Percentiles rank a stretch among this genome's conserved stretches.
These are phyloP conservation scores for Plusia festucae DNA, from an alignment of 2,888 invertebrate genomes.

Conservation along the genomic window DNA sequence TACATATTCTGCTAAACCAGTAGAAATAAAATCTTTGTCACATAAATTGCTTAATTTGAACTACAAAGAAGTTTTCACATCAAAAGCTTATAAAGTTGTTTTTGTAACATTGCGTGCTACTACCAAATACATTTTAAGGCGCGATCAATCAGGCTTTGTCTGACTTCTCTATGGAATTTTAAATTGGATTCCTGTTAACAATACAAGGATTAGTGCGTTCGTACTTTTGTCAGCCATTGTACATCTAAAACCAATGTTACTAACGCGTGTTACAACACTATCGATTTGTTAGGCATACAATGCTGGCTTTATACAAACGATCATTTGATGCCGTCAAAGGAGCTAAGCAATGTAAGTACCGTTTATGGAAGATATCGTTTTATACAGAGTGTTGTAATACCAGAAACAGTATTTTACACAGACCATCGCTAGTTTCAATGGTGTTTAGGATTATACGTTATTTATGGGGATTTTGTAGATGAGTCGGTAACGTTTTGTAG, in stretches of 20 bases:
- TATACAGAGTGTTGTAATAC: constrained; percentile 47
- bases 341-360: constrained; percentile 59
- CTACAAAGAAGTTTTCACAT: constrained; percentile 58
- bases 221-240: constrained; percentile 77
- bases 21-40: neutral
- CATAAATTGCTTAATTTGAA: constrained; percentile 21
- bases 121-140: constrained; percentile 75
- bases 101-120: constrained; percentile 64
- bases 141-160: constrained; percentile 87
- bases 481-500: constrained; percentile 70
- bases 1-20: neutral
- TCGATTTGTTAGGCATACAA: constrained; percentile 41
- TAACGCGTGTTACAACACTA: constrained; percentile 37
- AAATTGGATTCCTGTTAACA: constrained; percentile 88
- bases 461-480: constrained; percentile 78
- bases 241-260: constrained; percentile 54
- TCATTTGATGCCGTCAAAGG: constrained; percentile 15
- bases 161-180: constrained; percentile 82
- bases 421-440: constrained; percentile 74
- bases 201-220: constrained; percentile 82
- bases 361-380: constrained; percentile 26
- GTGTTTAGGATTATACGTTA: constrained; percentile 79
- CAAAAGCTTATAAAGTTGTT: constrained; percentile 53
- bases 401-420: constrained; percentile 72
- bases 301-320: constrained; percentile 30